Base-by-base conservation (phyloP, 2,113 vertebrate genomes). In the Toxotes jaculatrix region DNA sequence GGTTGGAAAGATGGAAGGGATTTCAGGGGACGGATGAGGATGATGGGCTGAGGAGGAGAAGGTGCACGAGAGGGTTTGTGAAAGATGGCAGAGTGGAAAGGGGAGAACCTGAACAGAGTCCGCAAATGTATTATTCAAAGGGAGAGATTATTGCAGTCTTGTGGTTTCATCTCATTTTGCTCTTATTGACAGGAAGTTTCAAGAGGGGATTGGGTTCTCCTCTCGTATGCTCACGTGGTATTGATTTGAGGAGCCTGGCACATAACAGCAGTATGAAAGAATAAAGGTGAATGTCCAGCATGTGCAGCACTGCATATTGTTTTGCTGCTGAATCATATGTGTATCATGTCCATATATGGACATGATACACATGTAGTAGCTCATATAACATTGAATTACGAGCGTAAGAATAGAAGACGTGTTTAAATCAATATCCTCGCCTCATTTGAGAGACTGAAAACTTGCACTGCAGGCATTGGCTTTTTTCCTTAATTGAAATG, bases 91-190 rank as follows among this genome's bases (percentile, higher is more conserved):
- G 67, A 66, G 45, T 49, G 60, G 23, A 42, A 32, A 59, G 56
- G 31, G 47, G n/a, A 51, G 55, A 61, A n/a, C 21, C 63, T 32
- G 69, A 65, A 36, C 71, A 56, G 56, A 77, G 59, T 69, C 59
- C 47, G 70, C 73, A 56, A 56, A 87, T 89, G 74, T 79, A 72
- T 88, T 81, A 85, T 81, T 88, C 81, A 81, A 63, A 66, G 32
- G 17, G 43, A 55, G 76, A 72, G 61, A 87, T 85, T 77, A 83
- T 83, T 81, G 76, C 67, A 76, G 77, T 45, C 63, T 51, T 53
- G 38, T 79, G 77, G 72, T 76, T 77, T 82, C 66, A 70, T 79
- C 81, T 85, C 42, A 79, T 74, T 88, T 82, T 65, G 70, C 63
- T 68, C 27, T 63, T 87, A 87, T 80, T 89, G 85, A 89, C 72